A percentile compares a stretch with the other conserved stretches of the same genome.
Evolutionary conservation across 2,888 invertebrate species (phyloP).

Genomic region (Xanthia icteritia): DNA sequence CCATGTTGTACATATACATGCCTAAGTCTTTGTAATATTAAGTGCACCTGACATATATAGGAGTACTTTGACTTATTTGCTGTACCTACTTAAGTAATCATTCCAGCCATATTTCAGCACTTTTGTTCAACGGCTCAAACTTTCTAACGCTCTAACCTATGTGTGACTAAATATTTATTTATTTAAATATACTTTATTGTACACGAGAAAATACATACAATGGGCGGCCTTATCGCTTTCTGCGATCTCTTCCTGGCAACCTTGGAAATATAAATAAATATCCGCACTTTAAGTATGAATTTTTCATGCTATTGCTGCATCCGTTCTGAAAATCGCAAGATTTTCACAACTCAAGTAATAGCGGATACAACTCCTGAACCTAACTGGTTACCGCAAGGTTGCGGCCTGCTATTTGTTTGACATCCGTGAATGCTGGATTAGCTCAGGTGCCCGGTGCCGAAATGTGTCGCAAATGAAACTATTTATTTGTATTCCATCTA

Average conservation of each 20-base stretch:
- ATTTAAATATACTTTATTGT: neutral
- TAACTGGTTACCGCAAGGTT: constrained; percentile 14
- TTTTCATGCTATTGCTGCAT: neutral
- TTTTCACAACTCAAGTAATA: neutral
- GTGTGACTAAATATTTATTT: neutral
- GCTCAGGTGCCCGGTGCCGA: neutral
- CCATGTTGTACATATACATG: neutral
- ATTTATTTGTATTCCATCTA: neutral
- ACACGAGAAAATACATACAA: neutral
- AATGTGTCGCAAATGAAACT: neutral
- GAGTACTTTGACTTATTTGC: neutral
- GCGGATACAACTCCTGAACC: constrained; percentile 10
- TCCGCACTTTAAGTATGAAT: neutral
- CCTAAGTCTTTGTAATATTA: neutral
- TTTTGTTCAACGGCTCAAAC: neutral
- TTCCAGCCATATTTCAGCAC: neutral
- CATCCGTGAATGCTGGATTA: neutral
- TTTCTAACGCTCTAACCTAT: neutral
- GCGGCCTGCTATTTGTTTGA: constrained; percentile 9
- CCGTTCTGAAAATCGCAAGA: neutral
- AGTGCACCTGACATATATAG: neutral
- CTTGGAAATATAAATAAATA: neutral
- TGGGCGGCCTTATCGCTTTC: neutral
- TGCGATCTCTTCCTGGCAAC: neutral
- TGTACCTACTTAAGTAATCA: neutral